Evolutionary conservation across 2,113 vertebrate genomes (phyloP).

Genomic region (Propithecus coquereli): DNA sequence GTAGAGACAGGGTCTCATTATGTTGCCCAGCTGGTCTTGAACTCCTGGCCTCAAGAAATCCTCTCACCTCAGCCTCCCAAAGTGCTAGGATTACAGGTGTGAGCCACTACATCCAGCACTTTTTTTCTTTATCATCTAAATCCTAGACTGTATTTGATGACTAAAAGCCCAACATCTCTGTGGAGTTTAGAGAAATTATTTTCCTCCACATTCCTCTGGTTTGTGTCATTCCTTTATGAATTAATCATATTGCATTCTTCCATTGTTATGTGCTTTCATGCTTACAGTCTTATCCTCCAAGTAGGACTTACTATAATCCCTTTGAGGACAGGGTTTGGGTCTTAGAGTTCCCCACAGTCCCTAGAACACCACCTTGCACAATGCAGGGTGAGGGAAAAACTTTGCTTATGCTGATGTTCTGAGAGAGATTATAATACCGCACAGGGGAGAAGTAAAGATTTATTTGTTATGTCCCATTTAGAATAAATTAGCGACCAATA

Average conservation of each 20-base stretch:
- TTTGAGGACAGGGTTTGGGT: background rate
- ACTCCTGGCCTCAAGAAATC: too few species aligned
- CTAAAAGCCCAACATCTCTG: background rate
- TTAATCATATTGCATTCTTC: background rate
- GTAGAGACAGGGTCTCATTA: too few species aligned
- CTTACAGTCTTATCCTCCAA: background rate
- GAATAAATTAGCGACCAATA: background rate
- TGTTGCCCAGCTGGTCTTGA: too few species aligned
- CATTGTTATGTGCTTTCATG: background rate
- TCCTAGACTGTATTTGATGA: background rate
- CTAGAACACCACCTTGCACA: background rate
- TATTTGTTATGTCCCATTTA: slow-evolving; percentile 5
- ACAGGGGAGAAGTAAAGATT: background rate
- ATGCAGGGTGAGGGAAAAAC: background rate
- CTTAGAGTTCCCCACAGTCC: background rate
- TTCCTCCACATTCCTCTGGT: background rate
- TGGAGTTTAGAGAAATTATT: background rate
- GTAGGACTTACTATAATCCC: background rate
- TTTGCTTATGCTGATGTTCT: background rate
- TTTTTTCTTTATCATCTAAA: background rate
- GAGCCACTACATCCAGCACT: too few species aligned
- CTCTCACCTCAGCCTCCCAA: too few species aligned
- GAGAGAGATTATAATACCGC: background rate
- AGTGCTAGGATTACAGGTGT: too few species aligned
- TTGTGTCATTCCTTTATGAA: background rate